These are phyloP conservation scores for Drosophila bocqueti DNA, from an alignment of 1,140 invertebrate species.

Conservation along the genomic window DNA sequence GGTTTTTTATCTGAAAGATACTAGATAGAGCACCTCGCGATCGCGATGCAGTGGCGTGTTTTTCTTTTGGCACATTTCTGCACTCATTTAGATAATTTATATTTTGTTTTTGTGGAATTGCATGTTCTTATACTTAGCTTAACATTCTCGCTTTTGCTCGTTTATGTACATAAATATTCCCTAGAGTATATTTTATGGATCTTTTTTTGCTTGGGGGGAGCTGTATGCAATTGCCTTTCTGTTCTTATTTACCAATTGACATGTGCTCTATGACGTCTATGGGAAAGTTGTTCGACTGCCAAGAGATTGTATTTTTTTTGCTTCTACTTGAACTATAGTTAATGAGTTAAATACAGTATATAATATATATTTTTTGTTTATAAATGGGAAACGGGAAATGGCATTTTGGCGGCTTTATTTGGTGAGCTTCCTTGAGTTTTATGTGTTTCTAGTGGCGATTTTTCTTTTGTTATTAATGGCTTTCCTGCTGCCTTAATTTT, in stretches of 20 bases:
- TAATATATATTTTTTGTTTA: constrained; percentile 18
- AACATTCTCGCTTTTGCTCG: constrained; percentile 2
- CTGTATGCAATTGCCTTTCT: constrained; percentile 46
- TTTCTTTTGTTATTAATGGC: background rate
- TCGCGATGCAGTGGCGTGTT: constrained; percentile 54
- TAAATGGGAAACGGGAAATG: constrained; percentile 21
- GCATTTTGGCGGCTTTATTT: constrained; percentile 3
- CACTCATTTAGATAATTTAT: constrained; percentile 57
- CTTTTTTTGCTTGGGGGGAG: constrained; percentile 13
- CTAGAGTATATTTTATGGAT: constrained; percentile 36
- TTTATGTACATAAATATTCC: background rate
- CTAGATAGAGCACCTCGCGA: constrained; percentile 14
- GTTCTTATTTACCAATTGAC: constrained; percentile 45
- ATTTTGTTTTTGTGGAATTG: constrained; percentile 42
- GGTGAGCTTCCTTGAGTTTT: background rate
- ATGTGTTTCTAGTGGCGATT: background rate
- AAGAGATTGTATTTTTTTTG: constrained; percentile 36
- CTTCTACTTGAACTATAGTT: constrained; percentile 37
- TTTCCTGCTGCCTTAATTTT: background rate
- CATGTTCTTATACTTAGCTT: constrained; percentile 33
- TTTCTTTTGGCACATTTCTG: constrained; percentile 37
- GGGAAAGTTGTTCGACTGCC: constrained; percentile 50
- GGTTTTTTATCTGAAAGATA: constrained; percentile 65
- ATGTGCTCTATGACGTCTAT: constrained; percentile 73
- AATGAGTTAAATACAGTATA: constrained; percentile 33